Evolutionary conservation across 2,113 vertebrate genomes (phyloP).

Genomic region (Epinephelus cyanopodus): DNA sequence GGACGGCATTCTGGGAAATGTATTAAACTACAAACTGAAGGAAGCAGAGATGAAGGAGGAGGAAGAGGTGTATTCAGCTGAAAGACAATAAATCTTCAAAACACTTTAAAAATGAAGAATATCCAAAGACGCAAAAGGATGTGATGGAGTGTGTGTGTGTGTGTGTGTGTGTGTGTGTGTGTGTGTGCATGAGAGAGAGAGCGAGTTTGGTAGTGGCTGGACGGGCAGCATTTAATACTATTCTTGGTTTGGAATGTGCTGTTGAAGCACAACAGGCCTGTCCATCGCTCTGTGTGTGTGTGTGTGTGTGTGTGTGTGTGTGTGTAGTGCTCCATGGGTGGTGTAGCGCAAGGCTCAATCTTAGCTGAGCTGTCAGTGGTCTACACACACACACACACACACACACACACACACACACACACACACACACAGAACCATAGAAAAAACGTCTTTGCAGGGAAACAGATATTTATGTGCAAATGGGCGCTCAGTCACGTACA

Average conservation of each 20-base stretch:
- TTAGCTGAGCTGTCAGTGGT: no score
- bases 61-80: no score
- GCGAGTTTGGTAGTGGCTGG: conserved; percentile 34
- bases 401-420: conserved; percentile 34
- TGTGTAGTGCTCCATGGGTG: not conserved
- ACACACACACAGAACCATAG: conserved; percentile 12
- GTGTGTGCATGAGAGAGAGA: not conserved
- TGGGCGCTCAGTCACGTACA: conserved; percentile 4
- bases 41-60: not conserved
- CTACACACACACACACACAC: conserved; percentile 28
- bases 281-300: conserved; percentile 32
- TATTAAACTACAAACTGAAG: not conserved
- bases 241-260: conserved; percentile 77
- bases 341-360: no score
- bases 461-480: conserved; percentile 56
- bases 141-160: not conserved
- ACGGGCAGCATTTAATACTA: conserved; percentile 73
- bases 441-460: conserved; percentile 8
- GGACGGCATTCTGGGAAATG: not conserved
- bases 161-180: not conserved
- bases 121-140: not conserved
- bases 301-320: conserved; percentile 52
- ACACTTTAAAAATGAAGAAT: not conserved
- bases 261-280: conserved; percentile 64
- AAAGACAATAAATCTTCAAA: no score